Base-by-base conservation (phyloP, 2,888 invertebrate species). In the Limnephilus lunatus region DNA sequence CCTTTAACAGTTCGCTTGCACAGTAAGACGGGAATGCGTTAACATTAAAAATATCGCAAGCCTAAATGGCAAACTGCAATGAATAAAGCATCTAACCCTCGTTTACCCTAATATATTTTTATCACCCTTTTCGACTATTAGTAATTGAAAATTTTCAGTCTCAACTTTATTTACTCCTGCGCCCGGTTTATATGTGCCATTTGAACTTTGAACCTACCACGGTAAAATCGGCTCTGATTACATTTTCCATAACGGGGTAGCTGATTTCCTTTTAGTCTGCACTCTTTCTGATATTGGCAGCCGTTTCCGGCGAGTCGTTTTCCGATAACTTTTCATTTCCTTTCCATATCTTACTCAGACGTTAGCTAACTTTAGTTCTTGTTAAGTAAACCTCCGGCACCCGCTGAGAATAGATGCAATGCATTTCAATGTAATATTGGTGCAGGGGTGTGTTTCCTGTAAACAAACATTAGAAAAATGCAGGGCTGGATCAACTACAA, bases 241-340 rank as follows among this genome's bases (percentile, higher is more conserved):
- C 68, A 88, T 85, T 85, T 85, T n/a, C 44, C 35, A 85, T n/a
- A 25, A 39, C 25, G 44, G 39, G 35, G 44, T 85, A 85, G 25
- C n/a, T 68, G 88, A 88, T 53, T 88, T 88, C 25, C 88, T 68
- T 53, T 88, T 88, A 88, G 68, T 30, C 68, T 31, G 68, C 88
- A 88, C 80, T 88, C 88, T 30, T n/a, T 30, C n/a, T 30, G 88
- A 53, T 88, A 88, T 88, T 68, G 88, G 68, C 88, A 53, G 19
- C n/a, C 88, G 68, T 88, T 88, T 88, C 87, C 87, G 30, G 31
- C 14, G 3, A 87, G 30, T 53, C 68, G 87, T 53, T 87, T 87
- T 68, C 68, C 68, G 88, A 88, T 68, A 88, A 88, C 31, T 68
- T 32, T 88, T 53, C 68, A 88, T 31, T 68, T 88, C 68, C 85